A percentile compares a stretch with the other conserved stretches of the same genome.
Conservation (phyloP, 2,113 vertebrate species). For the Odocoileus virginianus region DNA sequence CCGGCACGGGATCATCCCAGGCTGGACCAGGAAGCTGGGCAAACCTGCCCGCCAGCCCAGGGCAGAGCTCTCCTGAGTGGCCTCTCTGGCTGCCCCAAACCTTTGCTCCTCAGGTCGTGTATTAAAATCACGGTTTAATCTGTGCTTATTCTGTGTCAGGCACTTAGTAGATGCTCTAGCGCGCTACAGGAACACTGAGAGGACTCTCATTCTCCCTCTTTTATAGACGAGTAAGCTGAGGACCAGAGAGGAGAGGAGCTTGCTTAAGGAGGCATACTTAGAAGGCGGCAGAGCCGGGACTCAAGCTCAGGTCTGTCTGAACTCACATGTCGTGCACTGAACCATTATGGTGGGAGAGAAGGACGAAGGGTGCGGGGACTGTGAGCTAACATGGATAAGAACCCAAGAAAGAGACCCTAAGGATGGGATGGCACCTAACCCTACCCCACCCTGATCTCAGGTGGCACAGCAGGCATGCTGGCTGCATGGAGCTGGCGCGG, state of each 20-base stretch:
- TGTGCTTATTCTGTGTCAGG: neutral
- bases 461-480: accelerated
- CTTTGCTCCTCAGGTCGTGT: neutral
- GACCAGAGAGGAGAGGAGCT: neutral
- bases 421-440: neutral
- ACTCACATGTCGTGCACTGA: neutral
- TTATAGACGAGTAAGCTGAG: neutral
- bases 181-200: neutral
- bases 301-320: neutral
- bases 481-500: neutral
- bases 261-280: neutral
- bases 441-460: neutral
- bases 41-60: neutral
- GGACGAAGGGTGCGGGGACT: neutral
- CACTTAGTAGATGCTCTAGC: neutral
- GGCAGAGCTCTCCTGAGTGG: neutral
- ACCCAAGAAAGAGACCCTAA: neutral
- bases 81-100: neutral
- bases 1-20: neutral
- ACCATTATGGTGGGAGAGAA: neutral
- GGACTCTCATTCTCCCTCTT: neutral
- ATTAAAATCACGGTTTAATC: neutral
- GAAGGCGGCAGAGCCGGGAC: neutral
- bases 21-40: neutral
- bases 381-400: neutral